Percentiles rank a stretch among this genome's conserved stretches.
Evolutionary conservation across 2,797 vertebrate species (phyloP).

Genomic region (Oreortyx pictus): DNA sequence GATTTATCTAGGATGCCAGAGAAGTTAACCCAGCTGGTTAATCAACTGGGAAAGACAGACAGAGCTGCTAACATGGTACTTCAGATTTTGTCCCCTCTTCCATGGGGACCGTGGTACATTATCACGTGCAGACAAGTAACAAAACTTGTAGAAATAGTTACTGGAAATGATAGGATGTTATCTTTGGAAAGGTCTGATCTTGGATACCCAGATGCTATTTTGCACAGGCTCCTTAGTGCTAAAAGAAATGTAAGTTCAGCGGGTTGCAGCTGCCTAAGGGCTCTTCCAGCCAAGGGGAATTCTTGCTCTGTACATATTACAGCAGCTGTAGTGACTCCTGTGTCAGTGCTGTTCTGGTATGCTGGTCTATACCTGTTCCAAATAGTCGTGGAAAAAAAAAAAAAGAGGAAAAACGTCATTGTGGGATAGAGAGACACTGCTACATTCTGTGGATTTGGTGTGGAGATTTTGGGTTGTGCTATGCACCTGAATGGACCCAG

Average conservation of each 20-base stretch:
- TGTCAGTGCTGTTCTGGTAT: not conserved
- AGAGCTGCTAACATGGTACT: not conserved
- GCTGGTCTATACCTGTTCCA: not conserved
- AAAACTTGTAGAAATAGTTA: not conserved
- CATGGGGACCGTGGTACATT: fast-evolving
- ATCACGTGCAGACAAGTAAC: not conserved
- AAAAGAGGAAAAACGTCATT: not conserved
- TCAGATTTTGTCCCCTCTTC: not conserved
- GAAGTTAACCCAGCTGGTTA: not conserved
- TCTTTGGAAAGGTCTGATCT: not conserved
- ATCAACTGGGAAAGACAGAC: not conserved
- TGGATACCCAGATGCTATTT: not conserved
- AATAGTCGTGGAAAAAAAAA: not conserved
- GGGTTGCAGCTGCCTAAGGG: not conserved
- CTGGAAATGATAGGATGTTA: not conserved
- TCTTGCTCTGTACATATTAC: not conserved
- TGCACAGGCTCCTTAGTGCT: not conserved
- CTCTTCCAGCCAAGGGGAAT: not conserved
- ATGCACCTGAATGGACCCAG: not conserved
- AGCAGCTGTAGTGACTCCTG: not conserved
- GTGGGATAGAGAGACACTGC: not conserved
- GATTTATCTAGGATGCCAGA: not conserved
- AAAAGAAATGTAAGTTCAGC: not conserved
- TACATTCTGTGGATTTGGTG: not conserved
- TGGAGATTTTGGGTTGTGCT: not conserved